A percentile compares a stretch with the other conserved stretches of the same genome.
phyloP scores from a whole-genome alignment of 2,113 vertebrate species.

The Ariopsis seemanni region DNA sequence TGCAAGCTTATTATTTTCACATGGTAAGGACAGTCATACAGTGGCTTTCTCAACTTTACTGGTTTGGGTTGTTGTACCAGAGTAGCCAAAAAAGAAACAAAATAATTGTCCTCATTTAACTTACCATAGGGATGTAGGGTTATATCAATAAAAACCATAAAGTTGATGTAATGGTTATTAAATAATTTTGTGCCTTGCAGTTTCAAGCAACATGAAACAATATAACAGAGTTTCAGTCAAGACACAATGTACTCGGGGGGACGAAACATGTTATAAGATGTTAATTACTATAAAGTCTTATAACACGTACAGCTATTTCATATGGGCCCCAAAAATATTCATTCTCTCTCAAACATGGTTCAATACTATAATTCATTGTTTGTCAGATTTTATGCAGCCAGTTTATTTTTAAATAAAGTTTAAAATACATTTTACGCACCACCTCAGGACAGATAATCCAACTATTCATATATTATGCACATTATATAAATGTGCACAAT shows the following conservation, averaged over 20 bases:
- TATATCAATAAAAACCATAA: background rate
- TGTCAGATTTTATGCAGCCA: background rate
- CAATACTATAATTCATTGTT: background rate
- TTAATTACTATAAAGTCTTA: background rate
- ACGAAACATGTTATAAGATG: too few relatives aligned
- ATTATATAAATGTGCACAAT: background rate
- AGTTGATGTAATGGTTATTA: background rate
- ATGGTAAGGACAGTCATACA: background rate
- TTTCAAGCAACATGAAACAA: background rate
- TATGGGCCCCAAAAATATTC: background rate
- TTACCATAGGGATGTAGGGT: background rate
- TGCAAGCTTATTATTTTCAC: background rate
- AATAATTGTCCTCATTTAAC: background rate
- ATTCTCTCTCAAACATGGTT: background rate
- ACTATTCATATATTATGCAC: background rate
- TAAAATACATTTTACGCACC: background rate
- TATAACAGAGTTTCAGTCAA: background rate
- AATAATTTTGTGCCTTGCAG: background rate
- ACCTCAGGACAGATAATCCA: background rate
- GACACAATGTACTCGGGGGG: background rate
- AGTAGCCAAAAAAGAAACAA: background rate
- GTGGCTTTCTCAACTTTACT: background rate
- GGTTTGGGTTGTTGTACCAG: background rate
- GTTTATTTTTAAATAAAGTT: background rate
- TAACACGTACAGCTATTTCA: background rate